These are phyloP conservation scores for Macrosoma leucophasiata DNA, from an alignment of 2,888 invertebrate species.

Conservation along the genomic window DNA sequence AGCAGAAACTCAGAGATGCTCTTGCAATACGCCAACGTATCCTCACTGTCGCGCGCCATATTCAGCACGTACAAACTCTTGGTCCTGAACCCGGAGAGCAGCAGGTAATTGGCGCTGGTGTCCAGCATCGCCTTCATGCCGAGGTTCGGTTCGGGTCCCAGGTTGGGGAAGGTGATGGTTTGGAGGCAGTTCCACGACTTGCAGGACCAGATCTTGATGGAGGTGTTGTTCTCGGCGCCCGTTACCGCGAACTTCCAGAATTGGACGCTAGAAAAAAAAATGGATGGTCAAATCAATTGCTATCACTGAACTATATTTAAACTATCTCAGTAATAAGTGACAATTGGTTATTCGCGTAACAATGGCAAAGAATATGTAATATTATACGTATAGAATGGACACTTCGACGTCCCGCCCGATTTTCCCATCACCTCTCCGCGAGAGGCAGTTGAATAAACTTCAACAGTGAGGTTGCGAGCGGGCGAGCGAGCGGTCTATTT, in stretches of 20 bases:
- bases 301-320: no score
- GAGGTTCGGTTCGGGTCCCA: slow-evolving; percentile 37
- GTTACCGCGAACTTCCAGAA: slow-evolving; percentile 98
- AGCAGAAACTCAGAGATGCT: slow-evolving; percentile 91
- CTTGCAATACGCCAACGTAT: slow-evolving; percentile 79
- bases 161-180: slow-evolving; percentile 81
- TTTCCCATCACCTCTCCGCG: no score
- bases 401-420: no score
- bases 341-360: no score
- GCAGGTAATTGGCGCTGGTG: slow-evolving; percentile 87
- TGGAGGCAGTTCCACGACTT: slow-evolving; percentile 97
- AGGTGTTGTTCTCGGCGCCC: slow-evolving; percentile 91
- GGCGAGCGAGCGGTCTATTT: no score
- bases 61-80: slow-evolving; percentile 89
- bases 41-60: slow-evolving; percentile 67
- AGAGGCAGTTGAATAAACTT: no score
- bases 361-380: no score
- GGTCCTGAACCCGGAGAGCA: slow-evolving; percentile 91
- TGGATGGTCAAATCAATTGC: no score
- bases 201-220: slow-evolving; percentile 95
- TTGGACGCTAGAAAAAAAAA: slow-evolving; percentile 53
- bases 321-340: no score
- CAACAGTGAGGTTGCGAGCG: no score
- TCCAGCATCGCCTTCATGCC: slow-evolving; percentile 88
- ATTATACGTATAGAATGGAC: no score